Percentiles rank a stretch among this genome's conserved stretches.
These are phyloP conservation scores for Cynopterus brachyotis DNA, from an alignment of 2,113 vertebrate genomes.

Conservation along the genomic window DNA sequence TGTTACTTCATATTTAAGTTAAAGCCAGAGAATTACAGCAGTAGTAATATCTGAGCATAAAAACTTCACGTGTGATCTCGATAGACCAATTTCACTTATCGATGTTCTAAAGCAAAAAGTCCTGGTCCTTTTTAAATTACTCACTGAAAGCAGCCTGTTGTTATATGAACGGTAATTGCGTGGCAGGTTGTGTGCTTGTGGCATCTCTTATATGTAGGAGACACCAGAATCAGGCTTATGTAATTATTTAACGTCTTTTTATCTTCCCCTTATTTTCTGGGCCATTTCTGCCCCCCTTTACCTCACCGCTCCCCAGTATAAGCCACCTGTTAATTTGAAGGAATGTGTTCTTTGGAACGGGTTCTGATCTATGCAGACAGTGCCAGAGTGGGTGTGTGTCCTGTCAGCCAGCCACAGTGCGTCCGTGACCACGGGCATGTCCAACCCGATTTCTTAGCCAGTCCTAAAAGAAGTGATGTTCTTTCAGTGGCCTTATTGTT, in stretches of 20 bases:
- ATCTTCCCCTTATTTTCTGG: too few relatives aligned
- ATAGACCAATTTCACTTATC: not conserved
- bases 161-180: not conserved
- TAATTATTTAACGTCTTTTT: not conserved
- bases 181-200: not conserved
- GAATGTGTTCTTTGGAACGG: not conserved
- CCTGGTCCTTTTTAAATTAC: not conserved
- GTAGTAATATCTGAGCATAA: not conserved
- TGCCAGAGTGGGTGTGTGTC: not conserved
- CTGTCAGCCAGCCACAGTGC: fast-evolving
- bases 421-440: not conserved
- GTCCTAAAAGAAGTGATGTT: not conserved
- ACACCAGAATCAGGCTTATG: not conserved
- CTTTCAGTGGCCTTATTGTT: not conserved
- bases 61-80: not conserved
- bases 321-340: not conserved
- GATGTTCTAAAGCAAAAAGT: not conserved
- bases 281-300: fast-evolving
- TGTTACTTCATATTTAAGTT: not conserved
- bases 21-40: not conserved
- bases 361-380: not conserved
- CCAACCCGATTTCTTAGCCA: not conserved
- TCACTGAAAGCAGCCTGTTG: not conserved
- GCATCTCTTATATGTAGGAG: not conserved
- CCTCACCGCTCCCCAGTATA: not conserved